phyloP scores from a whole-genome alignment of 2,113 vertebrate species.

The Lampris incognitus region DNA sequence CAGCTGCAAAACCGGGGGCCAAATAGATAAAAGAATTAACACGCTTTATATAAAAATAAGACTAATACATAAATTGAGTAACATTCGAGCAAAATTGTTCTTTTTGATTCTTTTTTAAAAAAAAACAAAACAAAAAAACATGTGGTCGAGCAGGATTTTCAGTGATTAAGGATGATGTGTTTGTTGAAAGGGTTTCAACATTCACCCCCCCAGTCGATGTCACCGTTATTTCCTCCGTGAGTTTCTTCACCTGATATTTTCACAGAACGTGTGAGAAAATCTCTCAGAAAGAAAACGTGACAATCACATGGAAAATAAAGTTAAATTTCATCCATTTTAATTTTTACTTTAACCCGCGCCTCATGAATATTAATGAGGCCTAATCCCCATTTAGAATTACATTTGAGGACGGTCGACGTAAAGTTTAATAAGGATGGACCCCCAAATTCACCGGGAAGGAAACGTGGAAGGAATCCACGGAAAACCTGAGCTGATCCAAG shows the following conservation, averaged over 20 bases:
- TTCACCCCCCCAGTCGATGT: too few species aligned
- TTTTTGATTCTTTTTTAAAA: too few species aligned
- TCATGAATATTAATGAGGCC: slow-evolving; percentile 86
- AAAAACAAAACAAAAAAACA: too few species aligned
- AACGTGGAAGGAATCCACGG: slow-evolving; percentile 60
- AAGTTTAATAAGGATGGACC: slow-evolving; percentile 82
- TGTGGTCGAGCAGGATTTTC: too few species aligned
- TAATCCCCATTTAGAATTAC: slow-evolving; percentile 87
- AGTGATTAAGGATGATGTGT: too few species aligned
- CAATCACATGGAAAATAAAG: slow-evolving; percentile 43
- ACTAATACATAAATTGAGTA: too few species aligned
- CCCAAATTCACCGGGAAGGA: slow-evolving; percentile 67
- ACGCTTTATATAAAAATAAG: too few species aligned
- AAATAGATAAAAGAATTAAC: too few species aligned
- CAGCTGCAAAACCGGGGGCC: too few species aligned
- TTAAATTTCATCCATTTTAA: slow-evolving; percentile 74
- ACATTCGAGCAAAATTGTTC: too few species aligned
- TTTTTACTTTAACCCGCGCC: slow-evolving; percentile 73
- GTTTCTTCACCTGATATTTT: neutral
- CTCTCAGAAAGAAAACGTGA: slow-evolving; percentile 15
- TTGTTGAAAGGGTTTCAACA: too few species aligned
- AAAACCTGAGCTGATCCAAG: slow-evolving; percentile 5
- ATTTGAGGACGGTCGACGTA: slow-evolving; percentile 84
- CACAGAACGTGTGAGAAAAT: neutral
- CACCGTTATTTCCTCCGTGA: too few species aligned